Evolutionary conservation across 2,888 invertebrate genomes (phyloP), one percentile per base, ranked within the genome.

Genomic region (Sthenelais limicola): DNA sequence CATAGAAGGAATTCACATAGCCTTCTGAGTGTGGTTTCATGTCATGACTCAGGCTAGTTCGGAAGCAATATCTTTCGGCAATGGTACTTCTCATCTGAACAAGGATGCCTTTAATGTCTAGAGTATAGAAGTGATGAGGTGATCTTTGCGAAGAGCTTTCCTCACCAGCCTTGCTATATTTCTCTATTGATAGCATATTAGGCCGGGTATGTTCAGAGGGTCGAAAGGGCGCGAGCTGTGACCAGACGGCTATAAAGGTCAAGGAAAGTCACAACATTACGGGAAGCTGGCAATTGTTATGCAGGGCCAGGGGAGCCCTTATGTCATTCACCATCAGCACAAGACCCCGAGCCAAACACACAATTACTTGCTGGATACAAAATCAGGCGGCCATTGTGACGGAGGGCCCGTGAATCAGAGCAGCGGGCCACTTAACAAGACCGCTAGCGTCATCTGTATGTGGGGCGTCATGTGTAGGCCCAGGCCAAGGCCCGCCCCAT

Each of bases 281-380:
- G 18, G 32, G 33, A 56, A 32, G 32, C 1, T 15, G 56, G 15
- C 56, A 24, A 28, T 56, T 56, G 56, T 56, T 56, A 56, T 56
- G 56, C 56, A 7, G 56, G 56, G 12, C 56, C 2, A 32, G 56
- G 32, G 32, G 30, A 33, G 30, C 12, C 30, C 56, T 56, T 56
- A 56, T 56, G 56, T 56, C 56, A 56, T 33, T 32, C 32, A 33
- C 56, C 56, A 56, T 56, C 56, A 56, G 56, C 21, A 12, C 32
- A 15, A 3, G 5, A 5, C 18, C 21, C 32, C 28, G 32, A 33
- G 56, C 56, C 56, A 56, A 56, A 56, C 56, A 32, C 56, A 32
- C 56, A 56, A 56, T 56, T 56, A 56, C 56, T 56, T 32, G 12
- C 56, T 24, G 56, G 56, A 56, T 56, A 56, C 56, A 56, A 56